These are phyloP conservation scores for Turdus rufiventris DNA, from an alignment of 2,113 vertebrate genomes.

Conservation along the genomic window DNA sequence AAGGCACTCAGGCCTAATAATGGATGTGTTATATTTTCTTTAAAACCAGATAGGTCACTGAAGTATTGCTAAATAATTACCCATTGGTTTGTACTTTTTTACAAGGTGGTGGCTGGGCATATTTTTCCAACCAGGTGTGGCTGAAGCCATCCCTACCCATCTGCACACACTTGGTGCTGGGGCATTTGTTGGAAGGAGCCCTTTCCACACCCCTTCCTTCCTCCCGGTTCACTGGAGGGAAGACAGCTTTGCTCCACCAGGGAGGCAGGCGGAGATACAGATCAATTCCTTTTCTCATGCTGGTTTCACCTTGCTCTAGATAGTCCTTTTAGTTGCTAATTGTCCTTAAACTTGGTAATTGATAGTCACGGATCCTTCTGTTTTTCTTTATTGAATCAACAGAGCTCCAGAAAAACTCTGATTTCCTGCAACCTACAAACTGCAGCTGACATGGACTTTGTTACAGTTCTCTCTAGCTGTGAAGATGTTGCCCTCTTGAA, in stretches of 20 bases:
- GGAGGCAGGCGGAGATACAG: neutral
- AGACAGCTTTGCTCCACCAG: fast-evolving
- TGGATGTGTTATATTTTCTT: neutral
- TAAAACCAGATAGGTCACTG: neutral
- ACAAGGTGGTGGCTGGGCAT: neutral
- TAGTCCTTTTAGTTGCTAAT: neutral
- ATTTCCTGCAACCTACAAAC: neutral
- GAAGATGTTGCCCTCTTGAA: neutral
- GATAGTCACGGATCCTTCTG: neutral
- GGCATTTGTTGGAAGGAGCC: neutral
- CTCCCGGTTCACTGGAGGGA: neutral
- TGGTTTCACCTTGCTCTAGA: neutral
- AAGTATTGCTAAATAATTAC: neutral
- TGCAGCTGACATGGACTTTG: neutral
- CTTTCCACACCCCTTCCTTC: neutral
- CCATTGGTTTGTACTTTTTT: neutral
- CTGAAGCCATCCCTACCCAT: neutral
- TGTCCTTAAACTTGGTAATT: neutral
- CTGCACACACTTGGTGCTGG: fast-evolving
- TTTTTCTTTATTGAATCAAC: neutral
- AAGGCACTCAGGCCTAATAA: neutral
- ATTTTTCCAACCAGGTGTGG: neutral
- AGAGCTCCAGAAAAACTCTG: neutral
- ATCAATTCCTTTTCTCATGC: neutral
- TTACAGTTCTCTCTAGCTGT: neutral